A percentile compares a stretch with the other conserved stretches of the same genome.
Evolutionary conservation across 2,888 invertebrate species (phyloP).

Genomic region (Epirrhoe tristata): DNA sequence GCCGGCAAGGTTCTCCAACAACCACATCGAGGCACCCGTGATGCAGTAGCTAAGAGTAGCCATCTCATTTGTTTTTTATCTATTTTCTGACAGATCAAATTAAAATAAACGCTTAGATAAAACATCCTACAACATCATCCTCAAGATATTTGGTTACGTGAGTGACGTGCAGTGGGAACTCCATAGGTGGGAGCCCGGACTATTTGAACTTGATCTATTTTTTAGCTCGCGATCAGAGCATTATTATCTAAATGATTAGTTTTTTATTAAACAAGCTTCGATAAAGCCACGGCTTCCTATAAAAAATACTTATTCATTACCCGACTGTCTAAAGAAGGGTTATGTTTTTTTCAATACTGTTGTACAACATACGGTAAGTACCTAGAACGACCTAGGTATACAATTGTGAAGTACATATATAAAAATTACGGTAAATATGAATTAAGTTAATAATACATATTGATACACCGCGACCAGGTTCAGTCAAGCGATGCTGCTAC

Average conservation of each 20-base stretch:
- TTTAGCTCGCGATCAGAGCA: slow-evolving; percentile 26
- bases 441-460: slow-evolving; percentile 10
- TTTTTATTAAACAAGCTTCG: slow-evolving; percentile 6
- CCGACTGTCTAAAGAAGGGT: neutral
- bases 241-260: slow-evolving; percentile 9
- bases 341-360: too few species aligned
- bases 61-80: slow-evolving; percentile 70
- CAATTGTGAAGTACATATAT: too few species aligned
- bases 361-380: too few species aligned
- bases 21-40: slow-evolving; percentile 62
- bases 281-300: neutral
- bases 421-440: neutral
- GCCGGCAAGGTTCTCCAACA: slow-evolving; percentile 40
- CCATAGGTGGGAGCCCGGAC: slow-evolving; percentile 73
- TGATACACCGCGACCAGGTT: slow-evolving; percentile 54
- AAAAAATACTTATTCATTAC: neutral
- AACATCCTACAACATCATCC: slow-evolving; percentile 79
- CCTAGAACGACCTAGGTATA: too few species aligned
- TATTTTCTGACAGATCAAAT: slow-evolving; percentile 83
- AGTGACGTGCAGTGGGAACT: slow-evolving; percentile 79
- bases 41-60: slow-evolving; percentile 72
- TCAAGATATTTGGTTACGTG: slow-evolving; percentile 81
- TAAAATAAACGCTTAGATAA: slow-evolving; percentile 84
- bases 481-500: slow-evolving; percentile 76
- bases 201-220: slow-evolving; percentile 50